Conservation (phyloP, 1,140 invertebrate genomes). For the Rhynchophorus ferrugineus region DNA sequence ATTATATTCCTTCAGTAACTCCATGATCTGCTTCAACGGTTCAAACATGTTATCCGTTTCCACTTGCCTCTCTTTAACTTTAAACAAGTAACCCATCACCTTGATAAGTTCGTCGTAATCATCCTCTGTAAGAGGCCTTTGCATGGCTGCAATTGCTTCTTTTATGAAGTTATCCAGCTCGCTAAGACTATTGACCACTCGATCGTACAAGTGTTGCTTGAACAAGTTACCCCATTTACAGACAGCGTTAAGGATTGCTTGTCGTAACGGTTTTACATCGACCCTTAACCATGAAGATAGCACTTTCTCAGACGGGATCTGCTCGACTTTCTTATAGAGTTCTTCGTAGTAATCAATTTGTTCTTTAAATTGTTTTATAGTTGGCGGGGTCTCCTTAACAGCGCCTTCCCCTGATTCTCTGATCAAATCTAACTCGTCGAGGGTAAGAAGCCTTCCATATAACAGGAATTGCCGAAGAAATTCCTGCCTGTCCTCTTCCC, state of each 20-base stretch:
- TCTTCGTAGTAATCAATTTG: conserved; percentile 90
- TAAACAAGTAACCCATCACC: conserved; percentile 54
- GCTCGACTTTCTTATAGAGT: conserved; percentile 65
- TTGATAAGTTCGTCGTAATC: conserved; percentile 56
- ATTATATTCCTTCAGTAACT: conserved; percentile 63
- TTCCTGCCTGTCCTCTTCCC: conserved; percentile 82
- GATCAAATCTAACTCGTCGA: conserved; percentile 78
- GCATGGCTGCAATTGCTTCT: conserved; percentile 49
- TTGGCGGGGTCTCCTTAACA: conserved; percentile 51
- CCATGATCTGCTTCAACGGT: conserved; percentile 69
- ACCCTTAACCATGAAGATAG: conserved; percentile 45
- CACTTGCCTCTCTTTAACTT: conserved; percentile 51
- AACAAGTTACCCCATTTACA: conserved; percentile 94
- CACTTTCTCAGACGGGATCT: conserved; percentile 31
- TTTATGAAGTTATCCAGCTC: conserved; percentile 54
- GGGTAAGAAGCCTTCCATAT: conserved; percentile 73
- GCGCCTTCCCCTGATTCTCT: conserved; percentile 50
- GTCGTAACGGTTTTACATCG: conserved; percentile 81
- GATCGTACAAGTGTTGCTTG: conserved; percentile 86
- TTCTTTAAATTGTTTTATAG: conserved; percentile 83
- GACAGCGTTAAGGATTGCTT: conserved; percentile 81
- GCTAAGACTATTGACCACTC: conserved; percentile 63
- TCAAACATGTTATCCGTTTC: conserved; percentile 70
- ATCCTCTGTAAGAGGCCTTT: conserved; percentile 48
- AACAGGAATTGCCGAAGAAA: conserved; percentile 67